Conservation (phyloP, 2,797 vertebrate genomes). For the Artibeus lituratus region DNA sequence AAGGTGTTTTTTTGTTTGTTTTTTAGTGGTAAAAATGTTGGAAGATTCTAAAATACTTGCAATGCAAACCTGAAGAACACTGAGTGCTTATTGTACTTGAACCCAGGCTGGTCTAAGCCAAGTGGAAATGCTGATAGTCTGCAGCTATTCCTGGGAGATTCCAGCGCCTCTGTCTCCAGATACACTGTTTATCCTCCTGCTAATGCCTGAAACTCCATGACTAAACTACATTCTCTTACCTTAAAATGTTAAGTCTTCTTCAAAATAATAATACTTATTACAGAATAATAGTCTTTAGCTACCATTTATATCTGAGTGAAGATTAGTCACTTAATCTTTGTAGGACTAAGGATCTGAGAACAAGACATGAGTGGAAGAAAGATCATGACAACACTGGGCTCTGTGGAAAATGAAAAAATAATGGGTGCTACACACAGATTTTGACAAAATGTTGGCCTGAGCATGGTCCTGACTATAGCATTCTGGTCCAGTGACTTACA, state of each 20-base stretch:
- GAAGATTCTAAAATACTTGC: background rate
- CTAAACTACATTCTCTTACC: background rate
- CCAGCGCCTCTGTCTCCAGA: background rate
- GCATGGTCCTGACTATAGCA: background rate
- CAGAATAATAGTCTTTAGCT: background rate
- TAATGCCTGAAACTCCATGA: background rate
- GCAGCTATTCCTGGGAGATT: background rate
- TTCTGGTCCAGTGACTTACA: background rate
- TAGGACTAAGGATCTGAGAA: background rate
- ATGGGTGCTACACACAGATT: background rate
- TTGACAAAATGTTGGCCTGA: background rate
- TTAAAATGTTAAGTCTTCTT: background rate
- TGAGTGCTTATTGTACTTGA: background rate
- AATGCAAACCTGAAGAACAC: background rate
- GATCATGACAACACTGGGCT: background rate
- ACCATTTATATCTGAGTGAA: background rate
- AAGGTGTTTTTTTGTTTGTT: background rate
- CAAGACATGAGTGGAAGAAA: background rate
- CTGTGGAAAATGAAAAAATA: background rate
- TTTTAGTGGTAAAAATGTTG: background rate
- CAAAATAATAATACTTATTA: background rate
- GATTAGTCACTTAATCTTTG: background rate
- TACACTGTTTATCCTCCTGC: background rate
- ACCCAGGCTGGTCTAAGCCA: background rate
- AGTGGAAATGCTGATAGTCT: background rate